These are phyloP conservation scores for Yponomeuta sedellus DNA, from an alignment of 2,888 invertebrate genomes.

Conservation along the genomic window DNA sequence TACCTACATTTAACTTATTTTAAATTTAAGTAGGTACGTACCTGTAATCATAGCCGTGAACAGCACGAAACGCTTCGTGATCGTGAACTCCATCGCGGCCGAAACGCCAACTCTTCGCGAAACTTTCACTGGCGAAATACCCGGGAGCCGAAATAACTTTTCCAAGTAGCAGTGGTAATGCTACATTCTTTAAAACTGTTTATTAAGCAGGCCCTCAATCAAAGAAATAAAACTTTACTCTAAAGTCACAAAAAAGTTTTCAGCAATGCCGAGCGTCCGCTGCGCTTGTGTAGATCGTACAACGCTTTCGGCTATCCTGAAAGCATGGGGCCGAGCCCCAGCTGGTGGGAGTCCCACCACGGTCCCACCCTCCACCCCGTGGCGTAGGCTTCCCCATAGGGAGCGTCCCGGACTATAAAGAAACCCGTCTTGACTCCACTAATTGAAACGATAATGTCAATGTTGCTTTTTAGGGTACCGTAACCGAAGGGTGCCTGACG, in stretches of 20 bases:
- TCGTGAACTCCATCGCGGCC: not conserved
- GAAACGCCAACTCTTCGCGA: not conserved
- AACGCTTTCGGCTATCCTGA: slow-evolving; percentile 8
- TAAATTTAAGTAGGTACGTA: not conserved
- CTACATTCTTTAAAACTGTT: slow-evolving; percentile 1
- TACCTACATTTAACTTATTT: no score
- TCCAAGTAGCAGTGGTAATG: not conserved
- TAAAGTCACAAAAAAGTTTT: slow-evolving; percentile 3
- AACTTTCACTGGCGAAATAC: not conserved
- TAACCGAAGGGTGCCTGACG: no score
- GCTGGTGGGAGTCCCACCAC: slow-evolving; percentile 6
- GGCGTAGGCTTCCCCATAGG: slow-evolving; percentile 41
- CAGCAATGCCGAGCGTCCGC: not conserved
- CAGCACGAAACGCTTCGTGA: slow-evolving; percentile 3
- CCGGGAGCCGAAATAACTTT: not conserved
- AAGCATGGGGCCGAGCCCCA: not conserved
- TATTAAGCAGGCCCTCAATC: not conserved
- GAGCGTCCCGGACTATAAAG: slow-evolving; percentile 68
- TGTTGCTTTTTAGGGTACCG: slow-evolving; percentile 3
- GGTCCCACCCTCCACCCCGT: slow-evolving; percentile 47
- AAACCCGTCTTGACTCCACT: slow-evolving; percentile 64
- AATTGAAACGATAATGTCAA: slow-evolving; percentile 55
- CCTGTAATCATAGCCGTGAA: slow-evolving; percentile 4
- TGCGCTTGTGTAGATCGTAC: not conserved
- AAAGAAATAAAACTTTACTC: not conserved